phyloP scores from a whole-genome alignment of 1,140 invertebrate species.

The Doryteuthis pealeii region DNA sequence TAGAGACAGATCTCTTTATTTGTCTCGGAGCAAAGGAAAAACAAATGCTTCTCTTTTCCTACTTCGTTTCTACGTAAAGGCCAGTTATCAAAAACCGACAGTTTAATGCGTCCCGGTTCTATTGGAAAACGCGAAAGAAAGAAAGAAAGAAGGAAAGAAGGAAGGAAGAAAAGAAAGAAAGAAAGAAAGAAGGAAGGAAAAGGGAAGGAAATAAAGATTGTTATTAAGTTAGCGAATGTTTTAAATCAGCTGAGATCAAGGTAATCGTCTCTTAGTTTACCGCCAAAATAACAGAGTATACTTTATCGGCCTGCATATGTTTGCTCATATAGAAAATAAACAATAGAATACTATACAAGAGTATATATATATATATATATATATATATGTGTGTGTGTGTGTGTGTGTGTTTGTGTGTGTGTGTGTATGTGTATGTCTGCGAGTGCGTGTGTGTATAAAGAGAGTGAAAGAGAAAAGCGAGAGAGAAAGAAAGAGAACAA shows the following conservation, averaged over 20 bases:
- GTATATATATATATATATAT: background rate
- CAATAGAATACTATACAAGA: too few species aligned
- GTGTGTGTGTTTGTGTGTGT: background rate
- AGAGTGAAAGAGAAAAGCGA: too few species aligned
- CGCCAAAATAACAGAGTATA: too few species aligned
- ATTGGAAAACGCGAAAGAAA: background rate
- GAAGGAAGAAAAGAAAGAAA: background rate
- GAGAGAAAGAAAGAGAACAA: too few species aligned
- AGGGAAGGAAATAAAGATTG: background rate
- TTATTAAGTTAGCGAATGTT: background rate
- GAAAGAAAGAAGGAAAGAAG: background rate
- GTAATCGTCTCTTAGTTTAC: too few species aligned
- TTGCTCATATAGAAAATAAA: background rate
- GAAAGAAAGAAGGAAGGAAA: background rate
- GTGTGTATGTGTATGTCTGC: background rate
- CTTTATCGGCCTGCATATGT: background rate
- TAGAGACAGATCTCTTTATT: too few species aligned
- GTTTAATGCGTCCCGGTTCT: too few species aligned
- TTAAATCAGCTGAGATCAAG: background rate
- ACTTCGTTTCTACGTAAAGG: too few species aligned
- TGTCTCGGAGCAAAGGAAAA: too few species aligned
- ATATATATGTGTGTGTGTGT: background rate
- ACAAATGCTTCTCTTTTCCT: too few species aligned
- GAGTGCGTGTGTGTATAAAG: too few species aligned
- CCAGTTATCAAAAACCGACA: too few species aligned